Evolutionary conservation across 2,113 vertebrate species (phyloP).

Genomic region (Trichechus manatus): DNA sequence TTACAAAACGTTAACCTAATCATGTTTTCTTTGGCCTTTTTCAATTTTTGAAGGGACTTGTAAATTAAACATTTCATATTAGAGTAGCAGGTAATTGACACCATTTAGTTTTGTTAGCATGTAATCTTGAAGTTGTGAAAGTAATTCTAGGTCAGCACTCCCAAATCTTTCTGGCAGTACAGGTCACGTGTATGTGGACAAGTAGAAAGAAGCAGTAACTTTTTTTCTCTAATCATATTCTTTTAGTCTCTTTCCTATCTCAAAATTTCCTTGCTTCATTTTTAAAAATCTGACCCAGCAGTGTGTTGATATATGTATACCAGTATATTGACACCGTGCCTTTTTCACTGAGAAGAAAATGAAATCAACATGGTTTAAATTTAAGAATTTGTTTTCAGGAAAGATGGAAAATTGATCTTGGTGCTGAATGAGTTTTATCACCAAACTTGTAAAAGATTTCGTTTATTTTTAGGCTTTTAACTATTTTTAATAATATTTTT

Average conservation of each 20-base stretch:
- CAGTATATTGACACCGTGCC: not conserved
- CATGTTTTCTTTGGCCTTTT: conserved; percentile 44
- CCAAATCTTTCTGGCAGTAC: not conserved
- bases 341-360: conserved; percentile 26
- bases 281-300: not conserved
- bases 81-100: conserved; percentile 63
- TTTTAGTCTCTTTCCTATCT: conserved; percentile 58
- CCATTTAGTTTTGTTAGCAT: conserved; percentile 64
- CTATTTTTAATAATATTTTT: conserved; percentile 37
- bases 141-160: conserved; percentile 50
- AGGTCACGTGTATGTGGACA: not conserved
- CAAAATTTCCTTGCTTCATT: conserved; percentile 56
- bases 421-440: conserved; percentile 35
- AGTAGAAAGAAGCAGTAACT: conserved; percentile 16
- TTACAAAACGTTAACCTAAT: conserved; percentile 63
- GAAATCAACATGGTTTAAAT: conserved; percentile 32
- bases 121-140: conserved; percentile 72
- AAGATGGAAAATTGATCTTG: conserved; percentile 33
- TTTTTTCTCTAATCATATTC: not conserved
- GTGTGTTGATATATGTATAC: not conserved
- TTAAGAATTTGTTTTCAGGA: not conserved
- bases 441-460: not conserved
- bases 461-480: conserved; percentile 43
- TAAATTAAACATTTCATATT: conserved; percentile 51
- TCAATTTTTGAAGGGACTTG: conserved; percentile 46